Conservation (phyloP, 2,113 vertebrate species). For the Choloepus hoffmanni region DNA sequence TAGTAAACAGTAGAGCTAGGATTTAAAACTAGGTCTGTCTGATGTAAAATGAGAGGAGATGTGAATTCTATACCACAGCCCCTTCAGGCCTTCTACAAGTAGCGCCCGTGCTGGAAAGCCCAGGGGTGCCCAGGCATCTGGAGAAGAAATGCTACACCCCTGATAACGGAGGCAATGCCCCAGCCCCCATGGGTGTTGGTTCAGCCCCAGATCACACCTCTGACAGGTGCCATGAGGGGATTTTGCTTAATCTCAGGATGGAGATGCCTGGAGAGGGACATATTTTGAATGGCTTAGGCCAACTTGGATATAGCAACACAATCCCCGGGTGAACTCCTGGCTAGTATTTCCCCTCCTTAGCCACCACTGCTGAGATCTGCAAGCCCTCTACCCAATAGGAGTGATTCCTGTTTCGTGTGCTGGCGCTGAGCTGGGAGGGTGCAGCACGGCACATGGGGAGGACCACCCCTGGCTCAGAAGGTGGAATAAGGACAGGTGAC, state of each 20-base stretch:
- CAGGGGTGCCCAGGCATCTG: background rate
- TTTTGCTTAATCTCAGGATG: background rate
- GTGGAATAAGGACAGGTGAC: background rate
- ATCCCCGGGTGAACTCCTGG: background rate
- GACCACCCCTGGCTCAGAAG: background rate
- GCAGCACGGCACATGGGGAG: background rate
- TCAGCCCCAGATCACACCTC: background rate
- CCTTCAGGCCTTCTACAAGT: background rate
- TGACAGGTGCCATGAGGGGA: background rate
- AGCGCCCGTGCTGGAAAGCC: background rate
- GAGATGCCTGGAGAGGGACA: rapidly evolving
- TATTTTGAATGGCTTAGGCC: background rate
- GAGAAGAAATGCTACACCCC: background rate
- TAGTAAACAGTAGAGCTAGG: background rate
- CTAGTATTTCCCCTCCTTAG: background rate
- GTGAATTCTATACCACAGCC: background rate
- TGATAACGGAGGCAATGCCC: background rate
- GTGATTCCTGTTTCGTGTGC: rapidly evolving
- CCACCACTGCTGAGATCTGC: background rate
- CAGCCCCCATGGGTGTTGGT: too few species aligned
- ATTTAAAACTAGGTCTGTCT: slow-evolving; percentile 22
- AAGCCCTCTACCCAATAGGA: background rate
- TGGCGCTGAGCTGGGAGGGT: background rate
- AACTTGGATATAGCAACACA: background rate
- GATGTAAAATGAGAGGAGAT: background rate